phyloP scores from a whole-genome alignment of 2,113 vertebrate species.

The Rhabdomys dilectus region DNA sequence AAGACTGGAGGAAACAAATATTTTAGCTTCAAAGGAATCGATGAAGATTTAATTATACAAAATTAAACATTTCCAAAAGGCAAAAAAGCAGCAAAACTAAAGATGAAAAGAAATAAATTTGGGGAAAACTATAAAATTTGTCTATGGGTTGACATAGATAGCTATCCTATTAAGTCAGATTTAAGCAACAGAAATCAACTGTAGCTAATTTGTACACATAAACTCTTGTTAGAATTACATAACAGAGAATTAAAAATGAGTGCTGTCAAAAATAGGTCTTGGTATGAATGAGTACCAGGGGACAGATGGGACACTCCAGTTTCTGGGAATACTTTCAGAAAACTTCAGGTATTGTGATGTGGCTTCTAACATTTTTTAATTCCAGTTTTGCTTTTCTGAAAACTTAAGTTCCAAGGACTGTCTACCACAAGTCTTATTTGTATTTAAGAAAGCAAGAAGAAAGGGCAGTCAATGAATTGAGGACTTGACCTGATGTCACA shows the following conservation, averaged over 20 bases:
- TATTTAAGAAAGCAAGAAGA: background rate
- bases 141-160: background rate
- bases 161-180: background rate
- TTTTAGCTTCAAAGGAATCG: background rate
- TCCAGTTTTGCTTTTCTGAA: constrained; percentile 12
- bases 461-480: background rate
- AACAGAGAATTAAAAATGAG: background rate
- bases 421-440: background rate
- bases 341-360: background rate
- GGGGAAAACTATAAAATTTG: background rate
- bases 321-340: background rate
- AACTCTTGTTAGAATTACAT: background rate
- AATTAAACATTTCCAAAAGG: background rate
- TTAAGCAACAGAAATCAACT: constrained; percentile 40
- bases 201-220: background rate
- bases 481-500: background rate
- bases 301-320: background rate
- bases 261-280: background rate
- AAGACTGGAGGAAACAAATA: background rate
- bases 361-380: background rate
- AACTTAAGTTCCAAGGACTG: background rate
- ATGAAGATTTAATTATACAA: constrained; percentile 7
- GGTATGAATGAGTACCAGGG: background rate
- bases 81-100: background rate
- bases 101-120: background rate